These are phyloP conservation scores for Sylvilagus bachmani DNA, from an alignment of 2,113 vertebrate species.

Conservation along the genomic window DNA sequence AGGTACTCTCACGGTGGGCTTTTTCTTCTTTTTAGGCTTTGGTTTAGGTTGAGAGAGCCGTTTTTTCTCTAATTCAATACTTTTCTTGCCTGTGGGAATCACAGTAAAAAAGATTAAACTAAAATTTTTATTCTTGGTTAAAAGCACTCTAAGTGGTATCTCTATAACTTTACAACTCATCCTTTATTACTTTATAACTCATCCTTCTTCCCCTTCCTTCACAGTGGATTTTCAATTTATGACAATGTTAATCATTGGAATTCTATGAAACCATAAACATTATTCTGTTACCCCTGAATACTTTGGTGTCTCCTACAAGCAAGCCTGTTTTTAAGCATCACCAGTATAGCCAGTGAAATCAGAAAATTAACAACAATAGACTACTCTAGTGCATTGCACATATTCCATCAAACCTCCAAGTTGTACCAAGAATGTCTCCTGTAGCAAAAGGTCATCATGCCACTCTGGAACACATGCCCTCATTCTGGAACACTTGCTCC, in stretches of 20 bases:
- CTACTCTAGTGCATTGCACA: not conserved
- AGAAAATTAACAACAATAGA: not conserved
- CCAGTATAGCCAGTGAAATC: not conserved
- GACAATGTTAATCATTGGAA: not conserved
- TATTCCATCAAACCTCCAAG: not conserved
- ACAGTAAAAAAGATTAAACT: not conserved
- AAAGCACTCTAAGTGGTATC: not conserved
- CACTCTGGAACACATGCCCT: not conserved
- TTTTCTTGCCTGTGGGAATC: slow-evolving; percentile 93
- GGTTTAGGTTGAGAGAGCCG: slow-evolving; percentile 87
- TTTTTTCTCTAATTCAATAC: slow-evolving; percentile 92
- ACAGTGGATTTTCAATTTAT: not conserved
- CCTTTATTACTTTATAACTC: not conserved
- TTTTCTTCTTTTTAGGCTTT: slow-evolving; percentile 95
- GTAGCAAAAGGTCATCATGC: not conserved
- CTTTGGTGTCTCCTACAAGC: not conserved
- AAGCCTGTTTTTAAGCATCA: not conserved
- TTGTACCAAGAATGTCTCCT: not conserved
- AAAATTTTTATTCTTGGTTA: not conserved
- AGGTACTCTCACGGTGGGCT: slow-evolving; percentile 71
- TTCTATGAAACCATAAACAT: not conserved
- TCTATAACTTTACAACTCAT: not conserved
- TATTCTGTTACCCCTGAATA: not conserved
- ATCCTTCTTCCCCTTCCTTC: not conserved
- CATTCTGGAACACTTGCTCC: not conserved